Base-by-base conservation (phyloP, 1,140 invertebrate species). In the Gryllus bimaculatus region DNA sequence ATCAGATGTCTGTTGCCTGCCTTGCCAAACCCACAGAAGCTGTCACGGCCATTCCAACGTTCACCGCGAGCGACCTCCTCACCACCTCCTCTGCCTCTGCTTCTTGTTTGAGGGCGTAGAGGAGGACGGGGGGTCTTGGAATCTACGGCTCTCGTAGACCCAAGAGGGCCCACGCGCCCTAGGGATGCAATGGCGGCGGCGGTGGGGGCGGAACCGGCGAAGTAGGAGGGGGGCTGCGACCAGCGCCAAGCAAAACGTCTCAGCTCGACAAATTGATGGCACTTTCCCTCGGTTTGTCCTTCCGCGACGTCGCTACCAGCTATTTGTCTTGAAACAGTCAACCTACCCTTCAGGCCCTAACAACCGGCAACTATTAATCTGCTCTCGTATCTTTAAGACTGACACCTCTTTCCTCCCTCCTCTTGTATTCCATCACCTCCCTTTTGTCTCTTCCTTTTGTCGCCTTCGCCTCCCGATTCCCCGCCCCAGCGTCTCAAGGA, bases 311-410 rank as follows among this genome's bases (percentile, higher is more conserved):
- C 54, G 54, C 54, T 66, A 66, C 54, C 54, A 66, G 54, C 54
- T 66, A 66, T 66, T 66, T 66, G 54, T 66, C 54, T 66, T 66
- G 54, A 66, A 66, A 66, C 54, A 66, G 54, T 66, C 54, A 66
- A 66, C 54, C 54, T 66, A 66, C 54, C 54, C 54, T 66, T 66
- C 54, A 66, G 54, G 54, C 54, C 54, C 54, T 66, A 66, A 66
- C 54, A 66, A 66, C 54, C 54, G 54, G 54, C 54, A 66, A 66
- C 54, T 66, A 66, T 66, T 66, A 66, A 66, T 66, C 54, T 66
- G 54, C 54, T 66, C 54, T 66, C 54, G 54, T 66, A 66, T 66
- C 54, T 66, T 66, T 66, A 66, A 66, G 54, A 66, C 54, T 66
- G 54, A 66, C 54, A 66, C 54, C 54, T 66, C 54, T 66, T 66